phyloP scores from a whole-genome alignment of 2,888 invertebrate genomes.

The Laspeyria flexula region DNA sequence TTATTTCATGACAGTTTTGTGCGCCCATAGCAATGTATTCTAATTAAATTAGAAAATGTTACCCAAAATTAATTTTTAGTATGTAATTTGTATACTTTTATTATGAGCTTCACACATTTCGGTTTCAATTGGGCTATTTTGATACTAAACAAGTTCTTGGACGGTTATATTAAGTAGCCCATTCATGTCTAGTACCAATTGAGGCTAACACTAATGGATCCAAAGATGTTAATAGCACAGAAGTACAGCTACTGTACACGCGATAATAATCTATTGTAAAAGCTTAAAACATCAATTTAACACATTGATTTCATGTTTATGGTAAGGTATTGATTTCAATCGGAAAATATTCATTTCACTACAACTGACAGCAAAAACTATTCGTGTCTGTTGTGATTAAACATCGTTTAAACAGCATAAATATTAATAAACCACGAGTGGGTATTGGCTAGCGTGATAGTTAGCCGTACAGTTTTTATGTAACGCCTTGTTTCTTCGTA shows the following conservation, averaged over 20 bases:
- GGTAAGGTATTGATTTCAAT: constrained; percentile 38
- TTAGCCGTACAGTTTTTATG: constrained; percentile 57
- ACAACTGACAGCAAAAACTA: constrained; percentile 35
- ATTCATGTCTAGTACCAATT: too few relatives aligned
- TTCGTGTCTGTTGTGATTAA: constrained; percentile 73
- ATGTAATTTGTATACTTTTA: constrained; percentile 28
- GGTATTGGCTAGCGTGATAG: constrained; percentile 65
- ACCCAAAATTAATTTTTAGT: constrained; percentile 23
- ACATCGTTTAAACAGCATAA: constrained; percentile 77
- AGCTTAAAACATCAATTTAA: constrained; percentile 12
- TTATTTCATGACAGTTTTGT: constrained; percentile 25
- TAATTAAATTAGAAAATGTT: constrained; percentile 23
- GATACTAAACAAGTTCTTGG: too few relatives aligned
- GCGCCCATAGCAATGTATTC: constrained; percentile 18
- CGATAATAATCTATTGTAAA: not conserved
- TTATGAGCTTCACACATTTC: constrained; percentile 4
- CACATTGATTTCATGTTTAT: constrained; percentile 17
- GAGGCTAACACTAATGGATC: not conserved
- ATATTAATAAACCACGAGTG: constrained; percentile 74
- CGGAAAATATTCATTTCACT: constrained; percentile 43
- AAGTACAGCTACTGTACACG: not conserved
- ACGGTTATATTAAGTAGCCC: too few relatives aligned
- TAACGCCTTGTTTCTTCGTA: constrained; percentile 43
- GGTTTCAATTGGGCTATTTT: too few relatives aligned
- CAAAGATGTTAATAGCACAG: not conserved